Base-by-base conservation (phyloP, 2,888 invertebrate genomes). In the Troides oblongomaculatus region DNA sequence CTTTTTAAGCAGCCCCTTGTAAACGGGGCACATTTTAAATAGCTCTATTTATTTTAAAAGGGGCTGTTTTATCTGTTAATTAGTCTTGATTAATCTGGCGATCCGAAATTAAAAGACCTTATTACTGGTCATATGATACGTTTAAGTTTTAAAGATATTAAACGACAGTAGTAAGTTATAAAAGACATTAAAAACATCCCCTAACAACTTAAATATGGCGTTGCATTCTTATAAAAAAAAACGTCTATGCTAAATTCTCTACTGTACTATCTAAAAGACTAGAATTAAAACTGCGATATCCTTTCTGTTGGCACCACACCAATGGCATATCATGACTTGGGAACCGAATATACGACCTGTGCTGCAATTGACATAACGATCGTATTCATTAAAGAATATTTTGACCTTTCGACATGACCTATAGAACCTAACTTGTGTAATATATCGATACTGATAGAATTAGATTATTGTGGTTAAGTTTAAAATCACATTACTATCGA, bases 251-350 rank as follows among this genome's bases (percentile, higher is more conserved):
- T 53, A n/a, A n/a, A 53, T 53, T 53, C n/a, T 53, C n/a, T n/a
- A 74, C 77, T 76, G 76, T 76, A 83, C 82, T 84, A 82, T 85
- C 85, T 86, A 85, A 85, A 84, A 83, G 81, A 83, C 82, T 87
- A 82, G 83, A 84, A 86, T 89, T 88, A 85, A 86, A 85, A 85
- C 85, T 86, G 84, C 81, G 85, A 83, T 85, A 86, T 82, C 83
- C 79, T 77, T 76, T 75, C 81, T 84, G 80, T 84, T 90, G 89
- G 89, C 90, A 84, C 84, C 79, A 81, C 79, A 90, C 90, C 90
- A 90, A 89, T 88, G 87, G 83, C 78, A 77, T 75, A 77, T 76
- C 78, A 80, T 84, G 84, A 83, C 81, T 84, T 75, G 76, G 74
- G 73, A 84, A 83, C 80, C 83, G 81, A 85, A 88, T 87, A 88